These are phyloP conservation scores for Patella depressa DNA, from an alignment of 2,888 invertebrate genomes.

Conservation along the genomic window DNA sequence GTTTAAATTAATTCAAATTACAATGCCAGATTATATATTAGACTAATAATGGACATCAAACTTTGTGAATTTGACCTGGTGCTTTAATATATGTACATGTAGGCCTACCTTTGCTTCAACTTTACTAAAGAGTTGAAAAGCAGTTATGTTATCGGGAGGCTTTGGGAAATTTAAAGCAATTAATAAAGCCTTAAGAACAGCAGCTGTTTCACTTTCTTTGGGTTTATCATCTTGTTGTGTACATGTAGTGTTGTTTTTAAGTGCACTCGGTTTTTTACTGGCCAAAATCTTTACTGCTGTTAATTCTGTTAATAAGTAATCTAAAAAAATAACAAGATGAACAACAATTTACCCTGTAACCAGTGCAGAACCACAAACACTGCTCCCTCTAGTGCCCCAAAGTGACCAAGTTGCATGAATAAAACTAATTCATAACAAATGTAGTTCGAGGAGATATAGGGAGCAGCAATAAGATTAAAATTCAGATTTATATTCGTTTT, in stretches of 20 bases:
- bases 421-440: no score
- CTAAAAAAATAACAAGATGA: constrained; percentile 63
- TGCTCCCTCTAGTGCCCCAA: no score
- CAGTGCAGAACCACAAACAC: no score
- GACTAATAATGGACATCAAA: neutral
- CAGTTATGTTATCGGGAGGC: constrained; percentile 86
- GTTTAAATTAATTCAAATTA: neutral
- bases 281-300: constrained; percentile 86
- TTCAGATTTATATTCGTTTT: no score
- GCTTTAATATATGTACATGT: constrained; percentile 16
- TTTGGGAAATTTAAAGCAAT: constrained; percentile 86
- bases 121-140: constrained; percentile 84
- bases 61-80: neutral
- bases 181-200: constrained; percentile 83
- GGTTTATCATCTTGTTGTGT: constrained; percentile 72
- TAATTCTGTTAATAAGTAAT: constrained; percentile 86
- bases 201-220: constrained; percentile 88
- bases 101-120: constrained; percentile 78
- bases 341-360: neutral
- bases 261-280: constrained; percentile 77
- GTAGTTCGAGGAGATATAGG: no score
- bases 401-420: no score
- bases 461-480: no score
- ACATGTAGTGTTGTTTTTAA: constrained; percentile 27
- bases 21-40: neutral